phyloP scores from a whole-genome alignment of 30 jellyfish, hydroid and myxozoan genomes.

The Hydra vulgaris region DNA sequence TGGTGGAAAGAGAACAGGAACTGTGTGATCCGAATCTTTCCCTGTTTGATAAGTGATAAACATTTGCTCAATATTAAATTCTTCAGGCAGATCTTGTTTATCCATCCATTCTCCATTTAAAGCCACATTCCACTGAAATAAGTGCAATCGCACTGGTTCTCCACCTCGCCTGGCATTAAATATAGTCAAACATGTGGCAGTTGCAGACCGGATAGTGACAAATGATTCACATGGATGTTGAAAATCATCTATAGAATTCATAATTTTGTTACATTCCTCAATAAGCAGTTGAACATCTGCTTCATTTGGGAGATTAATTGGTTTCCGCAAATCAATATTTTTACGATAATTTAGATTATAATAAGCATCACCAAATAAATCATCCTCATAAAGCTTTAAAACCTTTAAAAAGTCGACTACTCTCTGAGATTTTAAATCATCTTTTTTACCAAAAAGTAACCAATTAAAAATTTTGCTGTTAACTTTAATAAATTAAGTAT shows the following conservation, averaged over 20 bases:
- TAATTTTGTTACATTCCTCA: constrained; percentile 8
- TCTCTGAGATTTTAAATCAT: constrained; percentile 9
- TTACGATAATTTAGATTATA: constrained; percentile 10
- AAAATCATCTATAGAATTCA: constrained; percentile 1
- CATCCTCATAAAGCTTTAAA: constrained; percentile 10
- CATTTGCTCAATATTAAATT: constrained; percentile 12
- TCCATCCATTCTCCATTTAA: constrained; percentile 26
- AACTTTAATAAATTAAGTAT: constrained; percentile 7
- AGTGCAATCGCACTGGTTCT: constrained; percentile 16
- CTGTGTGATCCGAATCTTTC: constrained; percentile 20
- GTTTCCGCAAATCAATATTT: constrained; percentile 14
- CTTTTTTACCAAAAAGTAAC: constrained; percentile 18
- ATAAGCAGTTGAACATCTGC: constrained; percentile 16
- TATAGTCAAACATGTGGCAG: not conserved
- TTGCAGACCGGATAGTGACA: constrained; percentile 3
- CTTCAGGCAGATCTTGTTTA: constrained; percentile 17
- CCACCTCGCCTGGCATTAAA: constrained; percentile 31
- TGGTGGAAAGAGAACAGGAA: constrained; percentile 30
- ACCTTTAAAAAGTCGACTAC: constrained; percentile 19
- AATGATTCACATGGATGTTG: not conserved
- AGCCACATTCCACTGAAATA: constrained; percentile 29
- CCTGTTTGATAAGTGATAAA: constrained; percentile 29
- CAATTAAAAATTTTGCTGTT: constrained; percentile 16
- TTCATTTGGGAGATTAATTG: constrained; percentile 20
- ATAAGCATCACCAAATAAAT: constrained; percentile 25